Conservation (phyloP, 1,140 invertebrate genomes). For the Neodiprion virginianus region DNA sequence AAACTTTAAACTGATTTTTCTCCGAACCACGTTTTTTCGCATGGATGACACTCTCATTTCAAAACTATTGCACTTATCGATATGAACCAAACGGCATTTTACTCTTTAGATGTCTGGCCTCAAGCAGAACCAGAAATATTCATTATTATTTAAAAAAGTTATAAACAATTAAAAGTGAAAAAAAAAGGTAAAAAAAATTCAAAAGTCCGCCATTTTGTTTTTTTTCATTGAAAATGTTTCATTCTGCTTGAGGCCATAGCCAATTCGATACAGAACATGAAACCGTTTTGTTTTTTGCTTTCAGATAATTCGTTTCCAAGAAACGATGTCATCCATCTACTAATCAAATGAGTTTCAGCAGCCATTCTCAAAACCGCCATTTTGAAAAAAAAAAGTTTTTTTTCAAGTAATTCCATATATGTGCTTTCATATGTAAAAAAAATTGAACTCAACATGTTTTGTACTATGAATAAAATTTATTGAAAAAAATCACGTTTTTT, state of each 20-base stretch:
- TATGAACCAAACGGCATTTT: conserved; percentile 22
- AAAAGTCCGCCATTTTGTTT: conserved; percentile 26
- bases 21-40: conserved; percentile 23
- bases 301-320: too few species aligned
- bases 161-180: conserved; percentile 6
- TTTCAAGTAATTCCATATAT: too few species aligned
- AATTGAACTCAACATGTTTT: too few species aligned
- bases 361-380: too few species aligned
- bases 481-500: too few species aligned
- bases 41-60: conserved; percentile 16
- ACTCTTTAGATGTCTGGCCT: conserved; percentile 21
- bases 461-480: too few species aligned
- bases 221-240: background rate
- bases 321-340: too few species aligned
- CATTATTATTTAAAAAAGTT: conserved; percentile 26
- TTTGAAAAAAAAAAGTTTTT: too few species aligned
- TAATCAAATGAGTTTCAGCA: too few species aligned
- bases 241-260: conserved; percentile 15
- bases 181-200: conserved; percentile 24
- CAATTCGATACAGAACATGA: conserved; percentile 22
- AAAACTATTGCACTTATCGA: conserved; percentile 22
- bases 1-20: conserved; percentile 27
- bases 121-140: conserved; percentile 25
- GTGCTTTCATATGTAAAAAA: too few species aligned
- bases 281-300: too few species aligned